Conservation (phyloP, 2,888 invertebrate species). For the Brachypalpus laphriformis region DNA sequence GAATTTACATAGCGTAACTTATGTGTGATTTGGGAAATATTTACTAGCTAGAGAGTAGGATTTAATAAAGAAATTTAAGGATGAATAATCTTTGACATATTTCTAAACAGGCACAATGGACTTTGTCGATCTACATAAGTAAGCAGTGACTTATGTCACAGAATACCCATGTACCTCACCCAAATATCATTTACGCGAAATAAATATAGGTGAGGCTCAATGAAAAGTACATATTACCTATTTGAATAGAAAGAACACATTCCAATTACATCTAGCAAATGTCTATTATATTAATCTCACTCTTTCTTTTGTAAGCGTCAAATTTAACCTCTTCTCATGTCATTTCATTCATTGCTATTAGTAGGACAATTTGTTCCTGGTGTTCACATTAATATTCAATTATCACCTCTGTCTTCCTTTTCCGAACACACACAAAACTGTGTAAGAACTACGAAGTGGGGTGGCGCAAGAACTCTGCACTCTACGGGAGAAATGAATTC, state of each 20-base stretch:
- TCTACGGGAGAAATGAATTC: background rate
- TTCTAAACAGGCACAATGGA: too few species aligned
- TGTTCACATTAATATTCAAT: constrained; percentile 48
- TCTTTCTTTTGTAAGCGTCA: background rate
- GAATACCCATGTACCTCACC: too few species aligned
- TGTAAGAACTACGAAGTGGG: background rate
- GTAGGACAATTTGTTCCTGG: constrained; percentile 42
- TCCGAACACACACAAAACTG: background rate
- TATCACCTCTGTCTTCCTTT: constrained; percentile 27
- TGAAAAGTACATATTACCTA: background rate
- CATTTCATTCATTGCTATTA: constrained; percentile 23
- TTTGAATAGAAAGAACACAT: background rate
- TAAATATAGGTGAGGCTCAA: too few species aligned
- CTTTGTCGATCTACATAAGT: too few species aligned
- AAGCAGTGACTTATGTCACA: too few species aligned
- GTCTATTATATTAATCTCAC: background rate
- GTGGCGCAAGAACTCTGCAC: background rate
- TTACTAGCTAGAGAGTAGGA: too few species aligned
- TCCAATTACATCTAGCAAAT: background rate
- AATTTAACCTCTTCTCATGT: background rate
- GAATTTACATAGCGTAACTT: too few species aligned
- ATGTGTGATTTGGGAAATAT: too few species aligned
- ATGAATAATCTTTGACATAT: too few species aligned
- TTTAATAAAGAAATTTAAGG: too few species aligned
- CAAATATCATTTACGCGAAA: too few species aligned